phyloP scores from a whole-genome alignment of 2,113 vertebrate genomes.

The Myxocyprinus asiaticus region DNA sequence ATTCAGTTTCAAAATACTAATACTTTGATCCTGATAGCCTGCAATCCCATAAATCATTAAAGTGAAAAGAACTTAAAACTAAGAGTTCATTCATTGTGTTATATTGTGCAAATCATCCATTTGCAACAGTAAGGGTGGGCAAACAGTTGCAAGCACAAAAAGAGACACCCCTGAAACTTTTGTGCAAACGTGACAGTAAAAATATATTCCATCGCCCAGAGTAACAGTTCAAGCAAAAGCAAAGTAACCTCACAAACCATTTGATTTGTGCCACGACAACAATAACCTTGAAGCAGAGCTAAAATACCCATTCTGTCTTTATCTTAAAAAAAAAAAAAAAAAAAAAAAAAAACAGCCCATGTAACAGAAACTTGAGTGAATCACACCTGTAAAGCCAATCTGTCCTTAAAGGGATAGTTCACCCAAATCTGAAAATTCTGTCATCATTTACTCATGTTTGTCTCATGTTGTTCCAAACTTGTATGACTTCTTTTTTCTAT shows the following conservation, averaged over 20 bases:
- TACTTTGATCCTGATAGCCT: constrained; percentile 23
- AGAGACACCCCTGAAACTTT: constrained; percentile 24
- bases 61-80: constrained; percentile 10
- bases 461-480: too few relatives aligned
- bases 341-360: not conserved
- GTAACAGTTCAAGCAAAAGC: not conserved
- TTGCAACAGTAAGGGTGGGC: constrained; percentile 1
- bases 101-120: constrained; percentile 33
- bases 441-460: too few relatives aligned
- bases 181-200: constrained; percentile 25
- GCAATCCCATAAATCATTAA: not conserved
- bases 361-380: not conserved
- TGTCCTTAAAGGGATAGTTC: too few relatives aligned
- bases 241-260: constrained; percentile 6
- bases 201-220: not conserved
- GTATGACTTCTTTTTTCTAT: too few relatives aligned
- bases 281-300: not conserved
- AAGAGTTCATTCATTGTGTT: constrained; percentile 25
- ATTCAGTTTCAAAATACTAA: constrained; percentile 26
- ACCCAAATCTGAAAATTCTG: too few relatives aligned
- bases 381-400: constrained; percentile 9
- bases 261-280: not conserved
- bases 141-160: constrained; percentile 13
- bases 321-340: not conserved
- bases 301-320: not conserved